Evolutionary conservation across 2,888 invertebrate species (phyloP).

Genomic region (Phymatocera aterrima): DNA sequence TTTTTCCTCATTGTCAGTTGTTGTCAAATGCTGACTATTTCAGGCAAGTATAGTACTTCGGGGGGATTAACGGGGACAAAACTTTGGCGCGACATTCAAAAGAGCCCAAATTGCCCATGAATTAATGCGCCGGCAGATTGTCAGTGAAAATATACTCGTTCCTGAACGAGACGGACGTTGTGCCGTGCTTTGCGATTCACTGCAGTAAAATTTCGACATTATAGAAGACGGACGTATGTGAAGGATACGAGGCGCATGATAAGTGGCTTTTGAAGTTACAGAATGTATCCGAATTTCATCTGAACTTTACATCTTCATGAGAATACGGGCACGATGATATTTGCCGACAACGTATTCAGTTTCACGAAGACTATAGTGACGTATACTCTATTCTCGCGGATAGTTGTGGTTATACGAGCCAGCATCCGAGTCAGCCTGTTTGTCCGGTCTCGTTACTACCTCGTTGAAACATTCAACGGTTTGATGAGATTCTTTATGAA

Average conservation of each 20-base stretch:
- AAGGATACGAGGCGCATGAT: too few species aligned
- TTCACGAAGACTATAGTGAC: too few species aligned
- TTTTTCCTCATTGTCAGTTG: not conserved
- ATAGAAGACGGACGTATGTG: too few species aligned
- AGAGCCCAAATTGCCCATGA: not conserved
- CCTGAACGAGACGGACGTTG: not conserved
- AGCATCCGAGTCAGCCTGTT: not conserved
- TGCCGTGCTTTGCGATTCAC: not conserved
- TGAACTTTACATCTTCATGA: too few species aligned
- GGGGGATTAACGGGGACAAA: conserved; percentile 22
- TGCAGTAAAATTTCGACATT: not conserved
- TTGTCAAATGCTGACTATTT: conserved; percentile 10
- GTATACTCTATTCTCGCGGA: too few species aligned
- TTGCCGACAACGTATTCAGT: too few species aligned
- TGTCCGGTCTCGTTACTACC: not conserved
- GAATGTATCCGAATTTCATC: too few species aligned
- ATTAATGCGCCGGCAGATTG: not conserved
- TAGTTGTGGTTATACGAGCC: not conserved
- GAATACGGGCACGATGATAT: too few species aligned
- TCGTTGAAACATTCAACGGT: not conserved
- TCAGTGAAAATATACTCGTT: not conserved
- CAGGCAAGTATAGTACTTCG: not conserved
- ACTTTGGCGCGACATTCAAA: not conserved
- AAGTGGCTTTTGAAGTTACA: too few species aligned
- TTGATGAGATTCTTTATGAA: not conserved